phyloP scores from a whole-genome alignment of 2,797 vertebrate species.

The Percopsis omiscomaycus region DNA sequence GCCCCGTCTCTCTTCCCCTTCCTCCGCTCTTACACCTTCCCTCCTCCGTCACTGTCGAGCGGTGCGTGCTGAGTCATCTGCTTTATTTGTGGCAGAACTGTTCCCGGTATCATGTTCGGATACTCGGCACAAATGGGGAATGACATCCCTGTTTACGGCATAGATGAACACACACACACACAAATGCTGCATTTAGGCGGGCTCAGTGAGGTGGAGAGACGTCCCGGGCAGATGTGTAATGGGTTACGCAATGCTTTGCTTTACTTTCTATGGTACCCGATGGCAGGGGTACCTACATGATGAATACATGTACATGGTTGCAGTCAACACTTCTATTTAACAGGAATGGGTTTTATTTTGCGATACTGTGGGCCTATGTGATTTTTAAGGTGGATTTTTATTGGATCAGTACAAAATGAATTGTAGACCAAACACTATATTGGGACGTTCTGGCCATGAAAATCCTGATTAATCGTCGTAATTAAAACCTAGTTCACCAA shows the following conservation, averaged over 20 bases:
- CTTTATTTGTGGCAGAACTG: constrained; percentile 67
- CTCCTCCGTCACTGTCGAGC: constrained; percentile 6
- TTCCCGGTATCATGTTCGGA: constrained; percentile 69
- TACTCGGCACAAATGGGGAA: constrained; percentile 62
- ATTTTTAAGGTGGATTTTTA: no score
- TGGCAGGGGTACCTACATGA: no score
- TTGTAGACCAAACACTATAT: no score
- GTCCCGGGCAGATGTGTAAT: constrained; percentile 16
- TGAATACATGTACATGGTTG: no score
- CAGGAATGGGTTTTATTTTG: no score
- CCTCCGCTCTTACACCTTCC: constrained; percentile 23
- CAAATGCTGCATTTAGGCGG: background rate
- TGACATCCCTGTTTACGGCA: background rate
- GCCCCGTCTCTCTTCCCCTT: constrained; percentile 2
- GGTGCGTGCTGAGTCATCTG: constrained; percentile 56
- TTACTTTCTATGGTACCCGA: no score
- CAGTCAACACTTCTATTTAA: no score
- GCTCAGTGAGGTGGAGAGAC: constrained; percentile 22
- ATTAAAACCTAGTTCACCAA: no score
- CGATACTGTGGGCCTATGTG: no score
- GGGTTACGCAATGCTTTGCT: constrained; percentile 1
- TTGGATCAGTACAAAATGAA: no score
- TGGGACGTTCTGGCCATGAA: no score
- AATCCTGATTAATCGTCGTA: no score
- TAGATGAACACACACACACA: constrained; percentile 10